Evolutionary conservation across 2,888 invertebrate species (phyloP), one percentile per base, ranked within the genome.

Genomic region (Cabera pusaria): DNA sequence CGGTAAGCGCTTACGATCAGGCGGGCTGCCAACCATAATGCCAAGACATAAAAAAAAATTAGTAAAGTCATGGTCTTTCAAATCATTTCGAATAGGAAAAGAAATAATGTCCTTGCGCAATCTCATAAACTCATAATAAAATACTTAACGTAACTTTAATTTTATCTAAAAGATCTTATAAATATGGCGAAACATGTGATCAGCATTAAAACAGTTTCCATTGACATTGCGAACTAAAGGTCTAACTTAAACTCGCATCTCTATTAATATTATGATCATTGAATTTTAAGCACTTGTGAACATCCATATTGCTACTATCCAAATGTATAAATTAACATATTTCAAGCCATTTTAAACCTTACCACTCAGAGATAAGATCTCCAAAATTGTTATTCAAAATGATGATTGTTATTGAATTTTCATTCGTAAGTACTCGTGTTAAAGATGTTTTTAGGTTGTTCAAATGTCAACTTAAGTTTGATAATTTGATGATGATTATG

Each of bases 401-500:
- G 6, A 17, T 28, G 8, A 22, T 23, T 26, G 22, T 27, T 27
- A 23, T 21, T 25, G 20, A 14, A 34, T 17, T 29, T 39, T 47
- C n/a, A n/a, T n/a, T n/a, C n/a, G n/a, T n/a, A 52, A 23, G 18
- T 18, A 20, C 28, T 31, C 24, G 45, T 32, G 14, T 39, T 49
- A 48, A 37, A 45, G 26, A 39, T 21, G 32, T 36, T 43, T 16
- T 25, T 27, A 44, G 36, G 37, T 44, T 52, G 18, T 27, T 9
- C 24, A 46, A 53, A 53, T 52, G 47, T 49, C 54, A 52, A 38
- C 35, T 39, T 37, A 43, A 49, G 39, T 46, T 43, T 48, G 44
- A 29, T 44, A 18, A 39, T 55, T 37, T 41, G 28, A 38, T 47
- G n/a, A 36, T 46, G 35, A 55, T 67, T 58, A 61, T 54, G 64